Evolutionary conservation across 1,140 invertebrate species (phyloP), one percentile per base, ranked within the genome.

Genomic region (Paracyclopina nana): DNA sequence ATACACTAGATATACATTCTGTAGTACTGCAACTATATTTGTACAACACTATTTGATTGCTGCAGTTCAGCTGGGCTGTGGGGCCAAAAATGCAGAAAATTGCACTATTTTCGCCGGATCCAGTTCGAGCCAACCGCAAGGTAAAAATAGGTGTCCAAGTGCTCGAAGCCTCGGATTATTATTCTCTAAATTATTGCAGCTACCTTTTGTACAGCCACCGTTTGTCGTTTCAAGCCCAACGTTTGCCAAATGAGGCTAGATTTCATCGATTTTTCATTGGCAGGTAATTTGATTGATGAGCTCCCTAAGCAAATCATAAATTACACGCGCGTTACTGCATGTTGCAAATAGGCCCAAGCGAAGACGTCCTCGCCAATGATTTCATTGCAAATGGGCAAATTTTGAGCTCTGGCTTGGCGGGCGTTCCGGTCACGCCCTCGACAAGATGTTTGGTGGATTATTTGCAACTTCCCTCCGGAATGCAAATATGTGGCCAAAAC

Each of bases 191-290:
- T 3, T 16, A 9, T 38, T 38, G 34, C n/a, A 38, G 14, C 45
- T 5, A 14, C 9, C 6, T 26, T 48, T 48, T 48, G 45, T 22
- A 22, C n/a, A n/a, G 20, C 25, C 5, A 24, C 27, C 27, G 27
- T 48, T 3, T 48, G 45, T 48, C 45, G 25, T 31, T 48, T 24
- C n/a, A 16, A 14, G 16, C 12, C 25, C 9, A 29, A 48, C 25
- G 30, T 48, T 30, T 48, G 45, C 22, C 45, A 48, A 30, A 22
- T 48, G 11, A 24, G 45, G 14, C 27, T 48, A 28, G 45, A 48
- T 31, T 48, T 48, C 22, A 14, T 48, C 16, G 16, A 22, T 14
- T 48, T 48, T 22, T 14, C 25, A 6, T 28, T 48, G 4, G 16
- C 25, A 4, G 34, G 34, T 38, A 38, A 38, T 3, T 38, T n/a